Conservation (phyloP, 2,888 invertebrate genomes). For the Oscheius myriophilus region DNA sequence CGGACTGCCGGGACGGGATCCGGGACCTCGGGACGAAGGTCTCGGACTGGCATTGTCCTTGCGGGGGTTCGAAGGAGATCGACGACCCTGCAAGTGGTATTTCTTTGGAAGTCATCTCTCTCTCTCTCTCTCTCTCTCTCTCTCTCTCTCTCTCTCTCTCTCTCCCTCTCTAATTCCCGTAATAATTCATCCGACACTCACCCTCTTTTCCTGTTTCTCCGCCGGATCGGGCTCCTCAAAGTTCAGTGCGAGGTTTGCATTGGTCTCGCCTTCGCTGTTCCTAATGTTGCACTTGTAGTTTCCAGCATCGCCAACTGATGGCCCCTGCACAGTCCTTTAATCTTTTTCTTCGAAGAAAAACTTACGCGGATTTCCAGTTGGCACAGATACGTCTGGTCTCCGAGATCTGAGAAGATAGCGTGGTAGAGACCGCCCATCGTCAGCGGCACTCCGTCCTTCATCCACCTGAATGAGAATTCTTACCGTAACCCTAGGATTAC, state of each 20-base stretch:
- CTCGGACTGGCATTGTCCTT: slow-evolving; percentile 45
- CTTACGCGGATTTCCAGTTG: slow-evolving; percentile 70
- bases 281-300: slow-evolving; percentile 97
- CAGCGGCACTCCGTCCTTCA: slow-evolving; percentile 66
- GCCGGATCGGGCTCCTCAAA: slow-evolving; percentile 78
- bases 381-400: slow-evolving; percentile 69
- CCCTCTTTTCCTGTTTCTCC: slow-evolving; percentile 35
- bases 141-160: slow-evolving; percentile 29
- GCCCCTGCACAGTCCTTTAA: slow-evolving; percentile 79
- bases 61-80: slow-evolving; percentile 46
- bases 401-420: slow-evolving; percentile 67
- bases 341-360: slow-evolving; percentile 12
- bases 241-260: slow-evolving; percentile 94
- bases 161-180: slow-evolving; percentile 7
- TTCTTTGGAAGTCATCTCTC: too few relatives aligned
- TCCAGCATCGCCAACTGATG: slow-evolving; percentile 93
- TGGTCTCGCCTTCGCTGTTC: slow-evolving; percentile 93
- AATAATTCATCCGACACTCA: too few relatives aligned
- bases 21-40: slow-evolving; percentile 54
- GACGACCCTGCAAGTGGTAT: slow-evolving; percentile 26
- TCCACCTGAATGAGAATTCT: slow-evolving; percentile 55
- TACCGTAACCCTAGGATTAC: background rate
- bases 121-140: slow-evolving; percentile 14
- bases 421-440: slow-evolving; percentile 67
- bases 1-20: slow-evolving; percentile 51